Evolutionary conservation across 2,797 vertebrate species (phyloP).

Genomic region (Ciconia nigra): DNA sequence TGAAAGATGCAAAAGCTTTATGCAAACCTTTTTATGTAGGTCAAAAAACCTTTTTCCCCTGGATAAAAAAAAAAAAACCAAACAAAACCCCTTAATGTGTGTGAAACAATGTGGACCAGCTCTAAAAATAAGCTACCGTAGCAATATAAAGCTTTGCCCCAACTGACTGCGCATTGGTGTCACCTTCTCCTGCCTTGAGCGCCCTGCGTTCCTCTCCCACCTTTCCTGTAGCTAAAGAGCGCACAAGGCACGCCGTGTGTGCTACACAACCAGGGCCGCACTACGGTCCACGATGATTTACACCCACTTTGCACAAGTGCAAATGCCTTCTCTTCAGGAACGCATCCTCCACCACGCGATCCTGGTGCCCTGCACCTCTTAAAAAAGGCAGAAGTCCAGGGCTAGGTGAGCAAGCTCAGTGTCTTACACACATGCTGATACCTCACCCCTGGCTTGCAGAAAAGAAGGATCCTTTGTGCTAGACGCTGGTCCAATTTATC

Average conservation of each 20-base stretch:
- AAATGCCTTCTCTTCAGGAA: not conserved
- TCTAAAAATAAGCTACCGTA: not conserved
- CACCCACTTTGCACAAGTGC: not conserved
- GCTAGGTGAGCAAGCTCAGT: not conserved
- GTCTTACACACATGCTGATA: not conserved
- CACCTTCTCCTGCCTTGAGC: not conserved
- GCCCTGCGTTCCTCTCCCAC: not conserved
- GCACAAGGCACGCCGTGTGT: not conserved
- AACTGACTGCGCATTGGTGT: not conserved
- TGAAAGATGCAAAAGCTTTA: conserved; percentile 10
- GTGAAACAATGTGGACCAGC: not conserved
- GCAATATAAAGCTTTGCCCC: not conserved
- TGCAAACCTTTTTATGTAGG: conserved; percentile 23
- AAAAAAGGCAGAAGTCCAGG: not conserved
- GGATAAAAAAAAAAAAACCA: not conserved
- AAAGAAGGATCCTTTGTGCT: not conserved
- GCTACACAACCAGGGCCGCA: not conserved
- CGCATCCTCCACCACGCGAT: accelerated
- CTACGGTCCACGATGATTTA: accelerated
- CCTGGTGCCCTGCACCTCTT: not conserved
- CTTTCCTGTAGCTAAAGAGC: not conserved
- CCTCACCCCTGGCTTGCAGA: not conserved
- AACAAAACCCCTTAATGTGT: not conserved
- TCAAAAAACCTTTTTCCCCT: not conserved
- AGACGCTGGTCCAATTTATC: not conserved